phyloP scores from a whole-genome alignment of 2,888 invertebrate species.

The Oxystoma pomonae region DNA sequence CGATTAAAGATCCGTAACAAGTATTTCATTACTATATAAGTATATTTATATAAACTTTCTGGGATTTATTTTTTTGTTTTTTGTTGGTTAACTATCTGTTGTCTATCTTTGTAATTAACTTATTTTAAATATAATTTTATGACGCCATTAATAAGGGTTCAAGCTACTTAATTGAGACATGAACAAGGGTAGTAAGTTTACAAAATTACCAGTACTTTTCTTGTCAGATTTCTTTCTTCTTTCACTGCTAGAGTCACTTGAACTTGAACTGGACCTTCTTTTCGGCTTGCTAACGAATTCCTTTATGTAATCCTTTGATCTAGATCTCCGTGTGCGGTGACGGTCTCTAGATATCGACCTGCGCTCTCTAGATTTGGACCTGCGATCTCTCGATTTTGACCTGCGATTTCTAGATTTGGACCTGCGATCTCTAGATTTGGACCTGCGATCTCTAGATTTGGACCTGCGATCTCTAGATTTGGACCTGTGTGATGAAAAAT shows the following conservation, averaged over 20 bases:
- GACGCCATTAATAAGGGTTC: too few species aligned
- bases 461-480: conserved; percentile 25
- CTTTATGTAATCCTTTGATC: conserved; percentile 43
- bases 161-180: neutral
- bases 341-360: conserved; percentile 29
- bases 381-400: neutral
- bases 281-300: conserved; percentile 39
- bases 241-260: conserved; percentile 23
- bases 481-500: conserved; percentile 16
- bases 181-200: neutral
- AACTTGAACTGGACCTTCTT: conserved; percentile 28
- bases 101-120: neutral
- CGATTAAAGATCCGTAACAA: too few species aligned
- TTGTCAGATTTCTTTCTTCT: conserved; percentile 17
- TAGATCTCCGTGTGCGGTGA: conserved; percentile 37
- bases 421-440: conserved; percentile 15
- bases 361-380: conserved; percentile 4
- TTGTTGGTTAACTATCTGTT: too few species aligned
- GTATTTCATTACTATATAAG: too few species aligned
- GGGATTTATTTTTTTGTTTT: too few species aligned
- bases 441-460: conserved; percentile 2
- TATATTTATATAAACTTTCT: too few species aligned
- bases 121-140: too few species aligned
- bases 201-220: conserved; percentile 9
- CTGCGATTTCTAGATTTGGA: neutral